Evolutionary conservation across 2,797 vertebrate species (phyloP).

Genomic region (Zenarchopterus dispar): DNA sequence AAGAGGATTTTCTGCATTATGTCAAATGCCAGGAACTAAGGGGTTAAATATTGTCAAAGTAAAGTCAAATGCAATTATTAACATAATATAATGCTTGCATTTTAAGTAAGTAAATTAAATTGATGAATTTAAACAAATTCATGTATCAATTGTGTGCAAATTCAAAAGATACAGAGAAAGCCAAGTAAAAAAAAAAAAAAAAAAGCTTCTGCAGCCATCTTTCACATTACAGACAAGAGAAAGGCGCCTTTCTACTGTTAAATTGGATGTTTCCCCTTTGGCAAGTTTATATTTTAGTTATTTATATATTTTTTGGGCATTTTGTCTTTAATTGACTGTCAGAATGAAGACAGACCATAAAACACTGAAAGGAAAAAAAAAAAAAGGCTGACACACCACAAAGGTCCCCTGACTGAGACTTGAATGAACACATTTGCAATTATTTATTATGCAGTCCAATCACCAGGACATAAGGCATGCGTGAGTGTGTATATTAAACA

Average conservation of each 20-base stretch:
- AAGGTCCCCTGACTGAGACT: neutral
- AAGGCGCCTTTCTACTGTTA: neutral
- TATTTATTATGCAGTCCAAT: neutral
- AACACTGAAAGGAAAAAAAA: neutral
- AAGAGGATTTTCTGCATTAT: too few relatives aligned
- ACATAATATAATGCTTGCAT: too few relatives aligned
- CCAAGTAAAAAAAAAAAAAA: too few relatives aligned
- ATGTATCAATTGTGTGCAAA: too few relatives aligned
- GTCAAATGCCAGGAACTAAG: too few relatives aligned
- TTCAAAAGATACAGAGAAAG: too few relatives aligned
- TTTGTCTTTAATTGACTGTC: slow-evolving; percentile 1
- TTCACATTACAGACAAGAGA: neutral
- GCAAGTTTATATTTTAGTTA: neutral
- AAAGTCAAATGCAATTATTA: too few relatives aligned
- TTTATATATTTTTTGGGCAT: neutral
- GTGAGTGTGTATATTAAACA: neutral
- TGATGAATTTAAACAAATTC: too few relatives aligned
- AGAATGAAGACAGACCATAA: neutral
- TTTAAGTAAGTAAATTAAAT: too few relatives aligned
- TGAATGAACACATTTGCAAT: neutral
- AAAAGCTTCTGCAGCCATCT: neutral
- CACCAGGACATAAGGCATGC: neutral
- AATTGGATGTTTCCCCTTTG: slow-evolving; percentile 1
- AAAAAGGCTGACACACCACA: neutral
- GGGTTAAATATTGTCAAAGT: too few relatives aligned